A percentile compares a stretch with the other conserved stretches of the same genome.
Conservation (phyloP, 2,888 invertebrate genomes). For the Coleophora deauratella region DNA sequence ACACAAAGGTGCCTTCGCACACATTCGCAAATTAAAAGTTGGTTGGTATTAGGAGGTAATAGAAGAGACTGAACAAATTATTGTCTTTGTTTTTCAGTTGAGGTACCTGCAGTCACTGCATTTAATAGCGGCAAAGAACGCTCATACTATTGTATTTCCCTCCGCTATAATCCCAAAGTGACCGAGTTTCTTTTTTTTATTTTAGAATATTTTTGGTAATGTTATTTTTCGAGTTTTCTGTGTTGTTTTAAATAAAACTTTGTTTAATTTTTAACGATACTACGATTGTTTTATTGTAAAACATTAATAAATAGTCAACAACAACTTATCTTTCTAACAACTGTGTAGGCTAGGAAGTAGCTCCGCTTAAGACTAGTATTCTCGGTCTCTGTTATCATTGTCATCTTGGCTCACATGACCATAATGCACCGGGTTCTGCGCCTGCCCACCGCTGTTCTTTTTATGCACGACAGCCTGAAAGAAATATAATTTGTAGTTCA, state of each 20-base stretch:
- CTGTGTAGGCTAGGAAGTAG: too few species aligned
- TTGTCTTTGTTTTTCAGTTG: conserved; percentile 67
- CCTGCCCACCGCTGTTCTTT: conserved; percentile 43
- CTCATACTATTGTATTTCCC: conserved; percentile 92
- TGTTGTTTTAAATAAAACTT: conserved; percentile 15
- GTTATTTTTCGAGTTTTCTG: too few species aligned
- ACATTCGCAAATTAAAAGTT: too few species aligned
- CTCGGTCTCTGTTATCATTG: conserved; percentile 51
- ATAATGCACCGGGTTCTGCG: conserved; percentile 45
- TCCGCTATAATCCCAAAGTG: conserved; percentile 62
- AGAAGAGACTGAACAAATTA: too few species aligned
- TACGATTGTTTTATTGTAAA: not conserved
- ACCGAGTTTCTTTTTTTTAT: not conserved
- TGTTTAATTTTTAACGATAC: conserved; percentile 5
- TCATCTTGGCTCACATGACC: conserved; percentile 44
- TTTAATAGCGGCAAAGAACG: conserved; percentile 89
- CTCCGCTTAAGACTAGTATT: conserved; percentile 36
- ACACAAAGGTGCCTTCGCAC: too few species aligned
- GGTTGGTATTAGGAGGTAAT: too few species aligned
- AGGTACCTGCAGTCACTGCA: conserved; percentile 89
- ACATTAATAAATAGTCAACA: conserved; percentile 43
- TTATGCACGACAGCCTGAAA: conserved; percentile 64
- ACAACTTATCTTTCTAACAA: conserved; percentile 19
- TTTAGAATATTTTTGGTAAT: too few species aligned
- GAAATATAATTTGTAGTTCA: conserved; percentile 7